Evolutionary conservation across 2,797 vertebrate species (phyloP).

Genomic region (Anabacerthia variegaticeps): DNA sequence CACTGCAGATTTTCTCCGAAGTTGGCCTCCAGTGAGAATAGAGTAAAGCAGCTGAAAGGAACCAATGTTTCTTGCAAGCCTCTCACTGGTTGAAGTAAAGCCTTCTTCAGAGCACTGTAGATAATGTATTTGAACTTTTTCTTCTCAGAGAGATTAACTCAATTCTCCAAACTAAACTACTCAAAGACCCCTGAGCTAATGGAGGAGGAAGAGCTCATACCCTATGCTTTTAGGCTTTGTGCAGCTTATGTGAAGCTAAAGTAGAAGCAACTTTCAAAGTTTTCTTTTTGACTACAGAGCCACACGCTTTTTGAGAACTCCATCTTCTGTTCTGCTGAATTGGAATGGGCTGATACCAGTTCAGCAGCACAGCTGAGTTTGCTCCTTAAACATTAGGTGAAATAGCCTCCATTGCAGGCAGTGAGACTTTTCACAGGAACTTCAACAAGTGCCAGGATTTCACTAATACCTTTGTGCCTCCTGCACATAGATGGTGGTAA

Average conservation of each 20-base stretch:
- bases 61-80: background rate
- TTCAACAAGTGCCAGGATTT: background rate
- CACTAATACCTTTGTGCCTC: background rate
- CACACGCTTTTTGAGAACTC: background rate
- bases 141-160: background rate
- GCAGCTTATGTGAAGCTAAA: background rate
- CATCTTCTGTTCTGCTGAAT: background rate
- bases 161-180: background rate
- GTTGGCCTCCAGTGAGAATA: background rate
- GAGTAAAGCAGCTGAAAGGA: background rate
- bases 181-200: background rate
- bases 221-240: background rate
- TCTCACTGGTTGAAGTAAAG: background rate
- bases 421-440: background rate
- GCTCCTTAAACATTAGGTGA: background rate
- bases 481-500: background rate
- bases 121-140: background rate
- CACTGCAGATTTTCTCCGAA: background rate
- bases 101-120: background rate
- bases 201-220: background rate
- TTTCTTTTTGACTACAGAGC: background rate
- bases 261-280: background rate
- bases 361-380: background rate
- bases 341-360: background rate
- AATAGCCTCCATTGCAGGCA: background rate